phyloP scores from a whole-genome alignment of 2,113 vertebrate species.

The Amia ocellicauda region DNA sequence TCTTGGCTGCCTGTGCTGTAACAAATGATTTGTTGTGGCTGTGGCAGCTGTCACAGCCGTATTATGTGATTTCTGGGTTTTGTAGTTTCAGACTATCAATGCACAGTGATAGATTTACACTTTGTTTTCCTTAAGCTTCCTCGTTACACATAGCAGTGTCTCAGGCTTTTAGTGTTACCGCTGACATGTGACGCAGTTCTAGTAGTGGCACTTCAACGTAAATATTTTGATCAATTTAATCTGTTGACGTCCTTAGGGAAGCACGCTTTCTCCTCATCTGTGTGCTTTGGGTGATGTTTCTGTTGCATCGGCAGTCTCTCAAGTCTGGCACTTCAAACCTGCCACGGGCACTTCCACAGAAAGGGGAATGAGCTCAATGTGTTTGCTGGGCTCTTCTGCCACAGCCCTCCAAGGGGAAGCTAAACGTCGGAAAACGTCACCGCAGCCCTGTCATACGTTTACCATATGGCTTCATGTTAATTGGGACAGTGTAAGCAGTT shows the following conservation, averaged over 20 bases:
- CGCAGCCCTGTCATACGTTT: constrained; percentile 20
- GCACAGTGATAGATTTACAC: too few relatives aligned
- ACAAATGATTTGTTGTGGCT: too few relatives aligned
- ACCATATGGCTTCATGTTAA: constrained; percentile 36
- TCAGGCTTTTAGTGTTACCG: background rate
- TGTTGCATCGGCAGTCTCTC: background rate
- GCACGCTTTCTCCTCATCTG: constrained; percentile 9
- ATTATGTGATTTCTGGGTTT: too few relatives aligned
- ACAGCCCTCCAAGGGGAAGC: constrained; percentile 18
- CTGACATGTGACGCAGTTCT: background rate
- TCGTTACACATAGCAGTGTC: background rate
- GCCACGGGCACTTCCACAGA: background rate
- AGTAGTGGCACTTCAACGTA: constrained; percentile 24
- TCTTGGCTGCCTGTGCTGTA: too few relatives aligned
- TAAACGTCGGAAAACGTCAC: too few relatives aligned
- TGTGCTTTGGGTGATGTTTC: background rate
- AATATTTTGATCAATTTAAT: constrained; percentile 35
- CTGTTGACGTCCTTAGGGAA: constrained; percentile 20
- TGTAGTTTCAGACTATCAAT: too few relatives aligned
- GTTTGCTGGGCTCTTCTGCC: too few relatives aligned
- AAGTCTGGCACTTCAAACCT: too few relatives aligned
- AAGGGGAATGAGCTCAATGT: background rate
- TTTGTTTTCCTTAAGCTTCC: too few relatives aligned
- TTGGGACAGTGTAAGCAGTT: constrained; percentile 22
- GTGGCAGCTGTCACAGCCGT: too few relatives aligned